Conservation (phyloP, 1,140 invertebrate species). For the Wiebesia pumilae region DNA sequence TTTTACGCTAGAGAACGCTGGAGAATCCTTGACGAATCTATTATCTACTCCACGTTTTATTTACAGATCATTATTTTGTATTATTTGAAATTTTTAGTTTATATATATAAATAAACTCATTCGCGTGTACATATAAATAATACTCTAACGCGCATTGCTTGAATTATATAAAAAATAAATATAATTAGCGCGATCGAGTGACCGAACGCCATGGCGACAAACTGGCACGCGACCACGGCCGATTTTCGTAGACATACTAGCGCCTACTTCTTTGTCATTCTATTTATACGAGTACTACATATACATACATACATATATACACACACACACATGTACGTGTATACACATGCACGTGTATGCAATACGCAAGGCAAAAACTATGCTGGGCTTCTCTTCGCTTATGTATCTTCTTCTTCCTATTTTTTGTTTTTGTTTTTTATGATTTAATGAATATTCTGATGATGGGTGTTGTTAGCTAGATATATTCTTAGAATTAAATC, state of each 20-base stretch:
- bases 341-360: background rate
- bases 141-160: background rate
- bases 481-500: too few relatives aligned
- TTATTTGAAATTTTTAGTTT: too few relatives aligned
- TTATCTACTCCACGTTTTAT: background rate
- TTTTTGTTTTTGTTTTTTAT: too few relatives aligned
- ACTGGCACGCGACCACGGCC: slow-evolving; percentile 33
- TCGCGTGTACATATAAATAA: too few relatives aligned
- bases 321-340: background rate
- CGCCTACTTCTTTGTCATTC: slow-evolving; percentile 8
- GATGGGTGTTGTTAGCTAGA: too few relatives aligned
- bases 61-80: too few relatives aligned
- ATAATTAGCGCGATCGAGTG: slow-evolving; percentile 15
- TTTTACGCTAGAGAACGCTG: background rate
- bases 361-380: too few relatives aligned
- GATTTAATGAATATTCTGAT: too few relatives aligned
- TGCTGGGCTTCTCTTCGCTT: too few relatives aligned
- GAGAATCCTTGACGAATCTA: slow-evolving; percentile 1
- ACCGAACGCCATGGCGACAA: background rate
- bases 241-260: slow-evolving; percentile 24
- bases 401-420: too few relatives aligned
- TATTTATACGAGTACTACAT: background rate
- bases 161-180: slow-evolving; percentile 10
- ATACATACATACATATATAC: too few relatives aligned
- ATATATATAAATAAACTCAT: too few relatives aligned